Evolutionary conservation across 2,888 invertebrate species (phyloP).

Genomic region (Ditula angustiorana): DNA sequence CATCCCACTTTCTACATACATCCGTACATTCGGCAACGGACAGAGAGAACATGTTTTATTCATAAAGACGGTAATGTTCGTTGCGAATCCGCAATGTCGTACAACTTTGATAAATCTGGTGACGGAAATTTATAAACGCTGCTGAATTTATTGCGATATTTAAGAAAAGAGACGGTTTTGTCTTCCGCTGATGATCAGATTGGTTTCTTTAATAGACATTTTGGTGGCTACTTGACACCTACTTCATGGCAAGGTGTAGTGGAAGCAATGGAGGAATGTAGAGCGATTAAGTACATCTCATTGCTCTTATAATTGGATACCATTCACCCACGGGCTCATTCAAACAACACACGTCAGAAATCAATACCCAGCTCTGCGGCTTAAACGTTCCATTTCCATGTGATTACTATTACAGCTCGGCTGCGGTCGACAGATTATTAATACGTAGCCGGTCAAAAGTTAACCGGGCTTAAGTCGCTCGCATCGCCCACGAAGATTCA

Average conservation of each 20-base stretch:
- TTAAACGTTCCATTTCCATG: constrained; percentile 71
- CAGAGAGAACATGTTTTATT: constrained; percentile 59
- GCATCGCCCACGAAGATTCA: constrained; percentile 85
- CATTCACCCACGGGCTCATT: constrained; percentile 52
- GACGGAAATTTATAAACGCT: constrained; percentile 20
- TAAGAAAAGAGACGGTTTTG: background rate
- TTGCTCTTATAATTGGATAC: constrained; percentile 21
- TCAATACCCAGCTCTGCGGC: constrained; percentile 56
- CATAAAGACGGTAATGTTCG: constrained; percentile 53
- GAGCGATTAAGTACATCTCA: background rate
- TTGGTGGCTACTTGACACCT: background rate
- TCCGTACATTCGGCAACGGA: constrained; percentile 49
- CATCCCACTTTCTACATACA: constrained; percentile 64
- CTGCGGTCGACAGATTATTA: constrained; percentile 71
- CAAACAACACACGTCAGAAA: constrained; percentile 57
- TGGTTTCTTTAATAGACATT: background rate
- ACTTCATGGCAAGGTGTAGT: background rate
- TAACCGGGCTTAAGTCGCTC: constrained; percentile 84
- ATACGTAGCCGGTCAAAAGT: constrained; percentile 83
- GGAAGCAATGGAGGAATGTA: background rate
- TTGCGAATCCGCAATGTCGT: constrained; percentile 44
- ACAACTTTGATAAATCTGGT: constrained; percentile 37
- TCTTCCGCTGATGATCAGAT: background rate
- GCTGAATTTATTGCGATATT: background rate
- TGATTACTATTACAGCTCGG: constrained; percentile 60